Evolutionary conservation across 2,797 vertebrate genomes (phyloP).

Genomic region (Spinibarbus caldwelli): DNA sequence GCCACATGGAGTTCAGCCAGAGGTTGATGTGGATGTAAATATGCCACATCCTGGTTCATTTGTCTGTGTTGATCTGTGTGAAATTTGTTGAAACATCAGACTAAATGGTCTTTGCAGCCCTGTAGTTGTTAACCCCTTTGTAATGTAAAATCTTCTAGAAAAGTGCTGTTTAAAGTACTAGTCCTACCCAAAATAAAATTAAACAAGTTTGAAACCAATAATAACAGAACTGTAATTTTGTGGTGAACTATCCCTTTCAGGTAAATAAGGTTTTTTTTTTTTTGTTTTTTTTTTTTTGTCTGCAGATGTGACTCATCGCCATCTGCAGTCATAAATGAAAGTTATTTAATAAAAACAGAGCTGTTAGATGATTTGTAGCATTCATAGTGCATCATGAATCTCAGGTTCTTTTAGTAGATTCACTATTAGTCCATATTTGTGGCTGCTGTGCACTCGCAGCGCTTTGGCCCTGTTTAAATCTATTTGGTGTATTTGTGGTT

Average conservation of each 20-base stretch:
- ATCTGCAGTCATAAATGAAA: neutral
- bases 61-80: neutral
- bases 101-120: neutral
- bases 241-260: neutral
- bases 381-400: neutral
- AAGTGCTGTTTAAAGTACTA: neutral
- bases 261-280: neutral
- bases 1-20: slow-evolving; percentile 13
- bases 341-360: neutral
- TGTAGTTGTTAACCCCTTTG: neutral
- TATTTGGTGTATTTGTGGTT: slow-evolving; percentile 2
- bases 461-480: slow-evolving; percentile 1
- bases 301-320: neutral
- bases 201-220: neutral
- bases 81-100: neutral
- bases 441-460: neutral
- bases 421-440: slow-evolving; percentile 6
- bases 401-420: neutral
- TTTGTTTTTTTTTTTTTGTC: neutral
- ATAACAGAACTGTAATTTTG: neutral
- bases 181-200: neutral
- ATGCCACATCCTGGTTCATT: neutral
- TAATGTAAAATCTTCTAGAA: neutral
- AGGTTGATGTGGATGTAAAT: slow-evolving; percentile 24
- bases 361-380: neutral